These are phyloP conservation scores for Cheiracanthium punctorium DNA, from an alignment of 2,888 invertebrate species.

Conservation along the genomic window DNA sequence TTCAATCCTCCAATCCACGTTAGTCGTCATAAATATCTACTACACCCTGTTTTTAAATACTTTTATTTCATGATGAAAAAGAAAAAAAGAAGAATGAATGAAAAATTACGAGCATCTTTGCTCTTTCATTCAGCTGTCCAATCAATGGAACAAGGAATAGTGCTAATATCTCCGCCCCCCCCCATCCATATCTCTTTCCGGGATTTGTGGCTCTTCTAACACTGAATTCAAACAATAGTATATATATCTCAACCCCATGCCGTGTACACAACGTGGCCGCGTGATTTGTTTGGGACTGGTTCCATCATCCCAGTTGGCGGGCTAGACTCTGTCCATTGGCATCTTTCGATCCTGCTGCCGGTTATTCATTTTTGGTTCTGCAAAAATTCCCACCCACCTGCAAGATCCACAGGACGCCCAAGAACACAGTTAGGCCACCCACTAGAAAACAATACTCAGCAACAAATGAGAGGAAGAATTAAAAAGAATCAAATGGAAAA, in stretches of 20 bases:
- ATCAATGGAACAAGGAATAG: not conserved
- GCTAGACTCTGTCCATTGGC: constrained; percentile 45
- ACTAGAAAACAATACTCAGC: constrained; percentile 1
- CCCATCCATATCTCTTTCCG: not conserved
- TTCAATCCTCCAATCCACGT: not conserved
- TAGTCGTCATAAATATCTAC: not conserved
- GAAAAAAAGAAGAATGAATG: not conserved
- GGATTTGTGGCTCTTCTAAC: not conserved
- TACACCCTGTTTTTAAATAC: not conserved
- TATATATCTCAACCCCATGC: constrained; percentile 33
- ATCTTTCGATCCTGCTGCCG: constrained; percentile 26
- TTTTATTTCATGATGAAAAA: not conserved
- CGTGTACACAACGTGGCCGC: constrained; percentile 23
- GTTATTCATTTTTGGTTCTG: constrained; percentile 50
- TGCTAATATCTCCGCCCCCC: not conserved
- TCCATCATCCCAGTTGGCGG: constrained; percentile 19
- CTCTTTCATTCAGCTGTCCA: not conserved
- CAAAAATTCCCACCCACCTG: constrained; percentile 54
- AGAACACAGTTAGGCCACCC: not conserved
- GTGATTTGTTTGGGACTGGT: constrained; percentile 55
- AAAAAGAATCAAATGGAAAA: not conserved
- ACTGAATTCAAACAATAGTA: constrained; percentile 39
- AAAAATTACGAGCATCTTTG: not conserved
- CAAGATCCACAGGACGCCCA: not conserved
- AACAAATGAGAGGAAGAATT: not conserved